Conservation (phyloP, 1,140 invertebrate species). For the Neodiprion virginianus region DNA sequence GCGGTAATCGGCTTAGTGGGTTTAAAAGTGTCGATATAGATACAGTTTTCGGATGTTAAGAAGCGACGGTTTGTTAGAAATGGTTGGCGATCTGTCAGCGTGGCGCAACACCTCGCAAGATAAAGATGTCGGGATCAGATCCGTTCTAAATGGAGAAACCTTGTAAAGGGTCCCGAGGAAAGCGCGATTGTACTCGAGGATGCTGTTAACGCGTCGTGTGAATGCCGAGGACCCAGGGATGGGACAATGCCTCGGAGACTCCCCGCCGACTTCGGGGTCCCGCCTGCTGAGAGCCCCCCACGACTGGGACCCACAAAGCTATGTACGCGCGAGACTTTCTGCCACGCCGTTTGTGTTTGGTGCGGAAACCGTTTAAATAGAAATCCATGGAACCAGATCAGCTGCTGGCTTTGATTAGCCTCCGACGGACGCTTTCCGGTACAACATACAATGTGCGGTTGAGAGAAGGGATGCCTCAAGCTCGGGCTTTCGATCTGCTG, state of each 20-base stretch:
- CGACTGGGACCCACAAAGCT: constrained; percentile 25
- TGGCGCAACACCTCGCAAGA: background rate
- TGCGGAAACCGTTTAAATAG: background rate
- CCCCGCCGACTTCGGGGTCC: constrained; percentile 32
- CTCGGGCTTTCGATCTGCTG: no score
- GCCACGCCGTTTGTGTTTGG: no score
- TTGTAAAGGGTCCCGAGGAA: constrained; percentile 4
- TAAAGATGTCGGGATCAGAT: background rate
- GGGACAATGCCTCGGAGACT: constrained; percentile 39
- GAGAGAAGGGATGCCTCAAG: no score
- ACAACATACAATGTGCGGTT: no score
- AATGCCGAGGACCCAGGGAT: constrained; percentile 42
- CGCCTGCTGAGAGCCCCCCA: constrained; percentile 44
- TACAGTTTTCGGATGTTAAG: no score
- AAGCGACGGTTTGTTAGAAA: background rate
- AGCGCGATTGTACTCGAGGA: constrained; percentile 25
- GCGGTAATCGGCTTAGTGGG: no score
- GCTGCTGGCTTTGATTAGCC: constrained; percentile 1
- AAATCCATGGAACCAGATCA: background rate
- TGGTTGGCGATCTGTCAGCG: constrained; percentile 4
- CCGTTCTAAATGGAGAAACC: background rate
- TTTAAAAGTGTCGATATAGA: no score
- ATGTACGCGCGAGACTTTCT: no score
- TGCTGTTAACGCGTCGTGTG: constrained; percentile 44
- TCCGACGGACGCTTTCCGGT: no score